phyloP scores from a whole-genome alignment of 2,113 vertebrate species.

The Xerus inauris region DNA sequence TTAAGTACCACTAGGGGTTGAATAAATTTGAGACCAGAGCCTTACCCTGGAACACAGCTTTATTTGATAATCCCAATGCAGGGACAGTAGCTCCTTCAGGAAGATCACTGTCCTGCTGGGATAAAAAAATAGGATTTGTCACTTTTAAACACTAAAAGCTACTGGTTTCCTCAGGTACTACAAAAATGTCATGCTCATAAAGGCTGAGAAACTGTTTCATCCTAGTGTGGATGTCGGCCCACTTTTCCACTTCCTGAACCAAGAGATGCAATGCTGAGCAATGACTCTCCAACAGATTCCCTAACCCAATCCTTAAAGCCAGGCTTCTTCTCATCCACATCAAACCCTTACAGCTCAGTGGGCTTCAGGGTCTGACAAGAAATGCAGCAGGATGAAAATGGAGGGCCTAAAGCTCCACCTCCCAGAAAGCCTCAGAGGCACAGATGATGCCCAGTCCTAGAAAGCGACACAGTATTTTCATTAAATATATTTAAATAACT shows the following conservation, averaged over 20 bases:
- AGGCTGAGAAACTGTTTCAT: constrained; percentile 25
- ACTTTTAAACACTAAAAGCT: constrained; percentile 44
- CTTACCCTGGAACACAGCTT: constrained; percentile 97
- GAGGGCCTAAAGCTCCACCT: neutral
- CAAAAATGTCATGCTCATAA: neutral
- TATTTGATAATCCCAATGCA: constrained; percentile 98
- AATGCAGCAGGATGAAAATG: neutral
- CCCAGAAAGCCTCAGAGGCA: neutral
- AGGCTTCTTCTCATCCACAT: neutral
- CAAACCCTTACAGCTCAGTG: neutral
- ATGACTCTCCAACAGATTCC: neutral
- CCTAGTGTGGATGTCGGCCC: neutral
- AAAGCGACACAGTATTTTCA: constrained; percentile 8
- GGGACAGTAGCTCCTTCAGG: constrained; percentile 98
- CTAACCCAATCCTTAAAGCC: neutral
- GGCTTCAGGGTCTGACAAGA: neutral
- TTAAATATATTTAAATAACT: constrained; percentile 15
- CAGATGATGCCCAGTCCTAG: neutral
- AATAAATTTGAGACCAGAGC: constrained; percentile 47
- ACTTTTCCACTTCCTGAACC: neutral
- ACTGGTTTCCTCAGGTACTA: neutral
- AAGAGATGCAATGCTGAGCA: neutral
- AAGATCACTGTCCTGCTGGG: constrained; percentile 88
- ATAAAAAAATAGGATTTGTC: constrained; percentile 17
- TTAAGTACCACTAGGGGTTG: neutral